Percentiles rank a stretch among this genome's conserved stretches.
Conservation (phyloP, 2,888 invertebrate genomes). For the Eudasyphora cyanicolor region DNA sequence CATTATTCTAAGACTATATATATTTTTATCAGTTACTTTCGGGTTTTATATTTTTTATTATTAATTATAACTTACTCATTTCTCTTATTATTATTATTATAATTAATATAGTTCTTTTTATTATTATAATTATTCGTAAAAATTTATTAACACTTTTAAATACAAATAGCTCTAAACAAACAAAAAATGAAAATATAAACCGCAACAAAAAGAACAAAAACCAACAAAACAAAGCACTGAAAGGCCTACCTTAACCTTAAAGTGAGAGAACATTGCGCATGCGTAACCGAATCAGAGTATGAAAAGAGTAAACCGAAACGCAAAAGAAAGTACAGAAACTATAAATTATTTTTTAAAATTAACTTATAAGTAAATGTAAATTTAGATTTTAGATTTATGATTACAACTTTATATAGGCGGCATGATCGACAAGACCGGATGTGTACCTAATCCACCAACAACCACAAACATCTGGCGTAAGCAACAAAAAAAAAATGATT, state of each 20-base stretch:
- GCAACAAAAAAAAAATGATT: conserved; percentile 23
- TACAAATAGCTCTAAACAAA: conserved; percentile 33
- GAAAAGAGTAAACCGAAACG: too few species aligned
- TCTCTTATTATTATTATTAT: neutral
- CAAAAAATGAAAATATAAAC: neutral
- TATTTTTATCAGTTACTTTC: neutral
- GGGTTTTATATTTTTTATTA: neutral
- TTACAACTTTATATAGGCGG: conserved; percentile 18
- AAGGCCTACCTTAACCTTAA: neutral
- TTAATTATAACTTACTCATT: neutral
- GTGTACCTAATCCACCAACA: too few species aligned
- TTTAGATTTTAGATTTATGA: conserved; percentile 32
- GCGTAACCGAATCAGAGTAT: too few species aligned
- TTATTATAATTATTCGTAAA: conserved; percentile 10
- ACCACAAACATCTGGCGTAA: neutral
- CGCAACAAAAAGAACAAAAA: neutral
- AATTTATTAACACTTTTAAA: conserved; percentile 34
- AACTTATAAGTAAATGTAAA: conserved; percentile 29
- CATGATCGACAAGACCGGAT: conserved; percentile 2
- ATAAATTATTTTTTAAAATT: conserved; percentile 26
- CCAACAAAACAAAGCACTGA: conserved; percentile 1
- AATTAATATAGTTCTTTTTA: neutral
- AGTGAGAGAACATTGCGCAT: neutral
- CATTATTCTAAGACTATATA: neutral
- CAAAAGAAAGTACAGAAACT: conserved; percentile 25